Evolutionary conservation across 2,797 vertebrate species (phyloP).

Genomic region (Buphagus erythrorhynchus): DNA sequence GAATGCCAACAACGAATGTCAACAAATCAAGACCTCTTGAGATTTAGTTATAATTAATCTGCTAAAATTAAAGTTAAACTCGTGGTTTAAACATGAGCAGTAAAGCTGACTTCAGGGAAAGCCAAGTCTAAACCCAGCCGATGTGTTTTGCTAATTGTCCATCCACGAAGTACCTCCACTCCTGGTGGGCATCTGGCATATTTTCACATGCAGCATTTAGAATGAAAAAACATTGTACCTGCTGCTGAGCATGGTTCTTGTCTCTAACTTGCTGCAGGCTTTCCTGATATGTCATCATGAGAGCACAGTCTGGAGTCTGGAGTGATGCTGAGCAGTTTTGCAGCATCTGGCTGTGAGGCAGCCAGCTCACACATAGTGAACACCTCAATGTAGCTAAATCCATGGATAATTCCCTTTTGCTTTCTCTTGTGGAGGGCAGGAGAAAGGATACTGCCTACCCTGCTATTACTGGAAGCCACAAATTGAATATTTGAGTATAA

Average conservation of each 20-base stretch:
- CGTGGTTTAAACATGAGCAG: not conserved
- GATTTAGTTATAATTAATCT: not conserved
- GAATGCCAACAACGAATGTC: not conserved
- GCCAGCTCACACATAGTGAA: not conserved
- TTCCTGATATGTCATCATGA: not conserved
- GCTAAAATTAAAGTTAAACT: not conserved
- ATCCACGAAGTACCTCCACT: not conserved
- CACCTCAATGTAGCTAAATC: not conserved
- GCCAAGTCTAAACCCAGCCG: rapidly evolving
- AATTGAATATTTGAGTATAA: not conserved
- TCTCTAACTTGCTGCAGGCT: not conserved
- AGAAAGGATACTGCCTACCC: not conserved
- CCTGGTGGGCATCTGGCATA: rapidly evolving
- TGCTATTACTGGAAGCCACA: not conserved
- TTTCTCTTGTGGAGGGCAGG: not conserved
- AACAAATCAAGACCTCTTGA: not conserved
- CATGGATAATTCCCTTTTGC: not conserved
- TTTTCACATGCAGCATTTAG: not conserved
- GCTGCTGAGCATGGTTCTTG: not conserved
- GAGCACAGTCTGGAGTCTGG: not conserved
- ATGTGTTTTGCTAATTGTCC: not conserved
- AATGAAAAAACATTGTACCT: not conserved
- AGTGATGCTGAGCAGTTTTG: not conserved
- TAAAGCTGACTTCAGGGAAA: not conserved
- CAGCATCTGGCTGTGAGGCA: not conserved